These are phyloP conservation scores for Dryobota labecula DNA, from an alignment of 2,888 invertebrate species.

Conservation along the genomic window DNA sequence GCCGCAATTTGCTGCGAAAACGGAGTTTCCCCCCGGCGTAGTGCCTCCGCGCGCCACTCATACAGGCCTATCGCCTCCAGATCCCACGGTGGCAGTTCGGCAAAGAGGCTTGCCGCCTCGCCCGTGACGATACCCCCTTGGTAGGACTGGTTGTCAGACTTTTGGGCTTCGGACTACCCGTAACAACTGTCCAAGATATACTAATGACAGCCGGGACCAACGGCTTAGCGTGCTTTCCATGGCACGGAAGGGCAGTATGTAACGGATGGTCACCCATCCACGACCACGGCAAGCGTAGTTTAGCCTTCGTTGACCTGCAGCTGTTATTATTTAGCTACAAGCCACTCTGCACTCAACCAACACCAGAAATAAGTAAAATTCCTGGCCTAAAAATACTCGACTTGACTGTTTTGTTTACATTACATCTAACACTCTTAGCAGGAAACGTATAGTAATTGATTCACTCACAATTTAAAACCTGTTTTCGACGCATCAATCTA, in stretches of 20 bases:
- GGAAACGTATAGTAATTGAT: constrained; percentile 40
- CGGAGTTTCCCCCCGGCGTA: too few relatives aligned
- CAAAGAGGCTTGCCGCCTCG: too few relatives aligned
- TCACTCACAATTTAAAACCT: constrained; percentile 45
- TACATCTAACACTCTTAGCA: constrained; percentile 43
- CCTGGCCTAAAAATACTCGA: constrained; percentile 34
- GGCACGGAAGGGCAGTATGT: background rate
- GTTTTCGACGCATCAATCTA: constrained; percentile 55
- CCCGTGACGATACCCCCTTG: background rate
- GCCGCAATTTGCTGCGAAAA: too few relatives aligned
- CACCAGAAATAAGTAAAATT: constrained; percentile 27
- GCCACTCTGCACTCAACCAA: background rate
- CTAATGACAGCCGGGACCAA: background rate
- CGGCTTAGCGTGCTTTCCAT: background rate
- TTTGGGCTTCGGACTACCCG: background rate
- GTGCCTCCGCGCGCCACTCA: too few relatives aligned
- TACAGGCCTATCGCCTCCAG: too few relatives aligned
- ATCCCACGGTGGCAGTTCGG: too few relatives aligned
- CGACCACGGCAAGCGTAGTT: background rate
- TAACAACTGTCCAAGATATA: background rate
- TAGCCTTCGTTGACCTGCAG: background rate
- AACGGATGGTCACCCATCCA: too few relatives aligned
- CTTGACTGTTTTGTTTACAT: constrained; percentile 38
- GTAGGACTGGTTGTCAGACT: background rate
- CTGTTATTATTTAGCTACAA: background rate